These are phyloP conservation scores for Apocheima hispidaria DNA, from an alignment of 2,888 invertebrate genomes.

Conservation along the genomic window DNA sequence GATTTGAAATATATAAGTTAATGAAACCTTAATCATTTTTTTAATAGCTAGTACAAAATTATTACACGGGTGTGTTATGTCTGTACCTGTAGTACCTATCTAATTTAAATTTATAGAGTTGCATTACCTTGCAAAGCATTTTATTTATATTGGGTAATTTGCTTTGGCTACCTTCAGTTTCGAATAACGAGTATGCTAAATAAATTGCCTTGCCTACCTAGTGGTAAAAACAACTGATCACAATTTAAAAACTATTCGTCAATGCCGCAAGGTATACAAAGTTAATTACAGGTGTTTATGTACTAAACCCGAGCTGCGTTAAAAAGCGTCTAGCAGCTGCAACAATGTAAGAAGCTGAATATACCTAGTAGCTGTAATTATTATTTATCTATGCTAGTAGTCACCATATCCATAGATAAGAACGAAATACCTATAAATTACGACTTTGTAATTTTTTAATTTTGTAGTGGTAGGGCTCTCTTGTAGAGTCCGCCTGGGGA, in stretches of 20 bases:
- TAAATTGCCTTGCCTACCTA: constrained; percentile 6
- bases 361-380: too few species aligned
- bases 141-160: constrained; percentile 38
- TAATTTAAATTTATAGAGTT: constrained; percentile 27
- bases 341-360: too few species aligned
- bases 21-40: constrained; percentile 20
- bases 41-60: constrained; percentile 21
- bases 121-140: constrained; percentile 29
- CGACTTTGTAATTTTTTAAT: too few species aligned
- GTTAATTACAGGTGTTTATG: too few species aligned
- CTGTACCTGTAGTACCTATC: constrained; percentile 1
- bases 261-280: constrained; percentile 1
- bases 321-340: too few species aligned
- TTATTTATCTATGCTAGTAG: too few species aligned
- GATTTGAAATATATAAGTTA: constrained; percentile 11
- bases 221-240: background rate
- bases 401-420: too few species aligned
- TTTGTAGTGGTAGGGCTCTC: too few species aligned
- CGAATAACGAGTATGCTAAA: constrained; percentile 14
- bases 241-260: constrained; percentile 9
- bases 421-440: too few species aligned
- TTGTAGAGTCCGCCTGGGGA: too few species aligned
- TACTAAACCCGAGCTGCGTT: too few species aligned
- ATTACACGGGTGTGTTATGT: constrained; percentile 18
- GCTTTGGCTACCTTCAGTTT: constrained; percentile 31